Evolutionary conservation across 1,140 invertebrate species (phyloP).

Genomic region (Akabosia matsudoensis): DNA sequence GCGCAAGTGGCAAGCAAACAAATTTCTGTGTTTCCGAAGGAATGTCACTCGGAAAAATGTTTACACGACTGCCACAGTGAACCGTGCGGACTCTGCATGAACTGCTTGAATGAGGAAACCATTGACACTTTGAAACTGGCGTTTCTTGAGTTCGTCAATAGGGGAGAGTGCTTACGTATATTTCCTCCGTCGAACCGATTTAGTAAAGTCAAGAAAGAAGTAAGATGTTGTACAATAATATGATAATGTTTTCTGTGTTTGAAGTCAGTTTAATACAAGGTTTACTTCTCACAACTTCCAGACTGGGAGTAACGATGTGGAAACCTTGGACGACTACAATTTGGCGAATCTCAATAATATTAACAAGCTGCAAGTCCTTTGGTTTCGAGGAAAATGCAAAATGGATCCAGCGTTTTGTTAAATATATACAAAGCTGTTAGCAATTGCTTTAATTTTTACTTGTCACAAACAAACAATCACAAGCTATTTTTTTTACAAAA

Average conservation of each 20-base stretch:
- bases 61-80: constrained; percentile 62
- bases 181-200: constrained; percentile 63
- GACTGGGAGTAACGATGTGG: not conserved
- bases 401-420: constrained; percentile 56
- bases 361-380: constrained; percentile 68
- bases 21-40: constrained; percentile 68
- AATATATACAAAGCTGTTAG: not conserved
- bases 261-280: too few relatives aligned
- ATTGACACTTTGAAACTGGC: constrained; percentile 62
- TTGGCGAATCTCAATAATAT: constrained; percentile 57
- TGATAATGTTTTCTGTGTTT: too few relatives aligned
- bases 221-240: too few relatives aligned
- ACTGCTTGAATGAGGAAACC: constrained; percentile 66
- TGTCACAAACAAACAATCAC: too few relatives aligned
- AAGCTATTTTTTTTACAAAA: too few relatives aligned
- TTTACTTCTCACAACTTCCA: too few relatives aligned
- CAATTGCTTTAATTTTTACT: not conserved
- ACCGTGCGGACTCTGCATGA: constrained; percentile 73
- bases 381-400: constrained; percentile 80
- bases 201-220: constrained; percentile 55
- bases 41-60: constrained; percentile 62
- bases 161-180: constrained; percentile 72
- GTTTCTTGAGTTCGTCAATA: constrained; percentile 74
- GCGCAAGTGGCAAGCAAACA: constrained; percentile 77
- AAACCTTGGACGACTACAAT: constrained; percentile 43